These are phyloP conservation scores for Diarsia mendica DNA, from an alignment of 2,888 invertebrate species.

Conservation along the genomic window DNA sequence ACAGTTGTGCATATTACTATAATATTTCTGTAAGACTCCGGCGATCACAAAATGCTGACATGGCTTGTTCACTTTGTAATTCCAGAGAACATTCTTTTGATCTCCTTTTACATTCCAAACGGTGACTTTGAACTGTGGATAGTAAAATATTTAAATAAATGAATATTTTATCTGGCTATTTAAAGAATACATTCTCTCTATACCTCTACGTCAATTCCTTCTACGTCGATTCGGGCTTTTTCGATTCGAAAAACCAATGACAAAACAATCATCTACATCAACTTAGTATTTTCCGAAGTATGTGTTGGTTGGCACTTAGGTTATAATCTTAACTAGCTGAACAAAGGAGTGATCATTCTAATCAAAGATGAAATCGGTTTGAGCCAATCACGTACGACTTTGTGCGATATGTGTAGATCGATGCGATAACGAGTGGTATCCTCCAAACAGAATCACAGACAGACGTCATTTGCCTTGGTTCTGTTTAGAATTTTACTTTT, in stretches of 20 bases:
- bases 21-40: conserved; percentile 31
- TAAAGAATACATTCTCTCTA: background rate
- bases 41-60: conserved; percentile 64
- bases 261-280: background rate
- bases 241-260: too few relatives aligned
- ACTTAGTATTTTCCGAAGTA: background rate
- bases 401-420: background rate
- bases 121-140: conserved; percentile 33
- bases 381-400: background rate
- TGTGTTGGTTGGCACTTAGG: background rate
- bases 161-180: background rate
- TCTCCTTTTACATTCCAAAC: conserved; percentile 53
- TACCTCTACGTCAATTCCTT: too few relatives aligned
- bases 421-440: background rate
- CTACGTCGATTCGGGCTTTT: too few relatives aligned
- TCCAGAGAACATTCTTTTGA: conserved; percentile 57
- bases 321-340: background rate
- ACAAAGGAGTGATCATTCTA: background rate
- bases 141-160: background rate
- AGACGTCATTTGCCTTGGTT: too few relatives aligned
- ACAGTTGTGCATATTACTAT: conserved; percentile 44
- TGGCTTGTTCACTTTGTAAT: conserved; percentile 64
- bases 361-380: background rate
- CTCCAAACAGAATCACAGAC: background rate
- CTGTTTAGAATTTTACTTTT: background rate